Conservation (phyloP, 2,113 vertebrate genomes). For the Malaclemys terrapin region DNA sequence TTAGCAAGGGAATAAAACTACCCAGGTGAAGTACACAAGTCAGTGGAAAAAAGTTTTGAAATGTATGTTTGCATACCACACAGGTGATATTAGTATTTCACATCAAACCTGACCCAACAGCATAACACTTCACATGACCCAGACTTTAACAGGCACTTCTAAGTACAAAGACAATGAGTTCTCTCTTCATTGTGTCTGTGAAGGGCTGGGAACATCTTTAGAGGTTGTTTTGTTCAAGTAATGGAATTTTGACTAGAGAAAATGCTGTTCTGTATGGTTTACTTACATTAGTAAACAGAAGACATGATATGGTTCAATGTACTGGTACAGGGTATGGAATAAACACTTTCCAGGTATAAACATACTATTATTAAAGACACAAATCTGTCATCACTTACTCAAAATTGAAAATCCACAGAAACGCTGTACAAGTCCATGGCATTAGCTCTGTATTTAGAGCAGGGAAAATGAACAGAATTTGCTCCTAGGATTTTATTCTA, state of each 20-base stretch:
- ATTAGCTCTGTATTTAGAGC: constrained; percentile 5
- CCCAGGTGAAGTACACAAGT: background rate
- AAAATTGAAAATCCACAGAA: constrained; percentile 48
- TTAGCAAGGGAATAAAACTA: constrained; percentile 28
- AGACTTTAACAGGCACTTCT: constrained; percentile 42
- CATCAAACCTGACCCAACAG: constrained; percentile 35
- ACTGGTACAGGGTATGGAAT: background rate
- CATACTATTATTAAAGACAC: constrained; percentile 37
- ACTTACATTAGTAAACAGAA: constrained; percentile 25
- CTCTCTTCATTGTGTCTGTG: constrained; percentile 53
- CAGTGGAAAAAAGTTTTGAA: background rate
- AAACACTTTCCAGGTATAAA: background rate
- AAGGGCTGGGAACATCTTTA: constrained; percentile 21
- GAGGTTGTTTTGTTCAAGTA: constrained; percentile 56
- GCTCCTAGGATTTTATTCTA: background rate
- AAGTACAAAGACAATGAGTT: constrained; percentile 58
- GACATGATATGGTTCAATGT: background rate
- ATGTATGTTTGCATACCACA: background rate
- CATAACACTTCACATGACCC: background rate
- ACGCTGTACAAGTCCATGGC: background rate
- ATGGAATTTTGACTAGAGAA: constrained; percentile 57
- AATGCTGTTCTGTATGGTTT: constrained; percentile 53
- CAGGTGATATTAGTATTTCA: constrained; percentile 8
- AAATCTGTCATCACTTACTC: constrained; percentile 58
- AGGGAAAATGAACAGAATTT: background rate